Evolutionary conservation across 2,888 invertebrate species (phyloP).

Genomic region (Emmelina monodactyla): DNA sequence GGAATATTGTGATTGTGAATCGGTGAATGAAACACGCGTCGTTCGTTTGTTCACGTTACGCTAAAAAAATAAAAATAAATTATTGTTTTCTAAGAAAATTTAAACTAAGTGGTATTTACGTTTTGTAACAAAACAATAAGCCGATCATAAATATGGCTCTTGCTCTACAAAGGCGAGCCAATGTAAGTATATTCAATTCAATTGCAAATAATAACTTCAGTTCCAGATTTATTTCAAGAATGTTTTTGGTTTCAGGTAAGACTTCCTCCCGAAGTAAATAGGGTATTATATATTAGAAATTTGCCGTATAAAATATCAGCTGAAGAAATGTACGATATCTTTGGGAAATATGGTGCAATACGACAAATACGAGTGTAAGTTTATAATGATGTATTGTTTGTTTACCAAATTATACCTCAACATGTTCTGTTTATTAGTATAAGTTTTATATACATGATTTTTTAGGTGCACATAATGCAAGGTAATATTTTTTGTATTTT

Average conservation of each 20-base stretch:
- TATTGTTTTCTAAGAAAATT: too few species aligned
- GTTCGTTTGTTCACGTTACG: too few species aligned
- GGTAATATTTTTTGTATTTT: too few species aligned
- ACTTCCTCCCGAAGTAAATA: constrained; percentile 97
- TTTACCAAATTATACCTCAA: too few species aligned
- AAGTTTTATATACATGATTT: neutral
- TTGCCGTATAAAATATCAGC: constrained; percentile 99
- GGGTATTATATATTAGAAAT: constrained; percentile 95
- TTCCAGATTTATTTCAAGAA: too few species aligned
- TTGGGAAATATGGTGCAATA: constrained; percentile 99
- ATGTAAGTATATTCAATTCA: constrained; percentile 60
- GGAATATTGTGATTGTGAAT: too few species aligned
- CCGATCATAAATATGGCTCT: too few species aligned
- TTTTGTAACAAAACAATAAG: too few species aligned
- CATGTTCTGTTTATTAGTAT: too few species aligned
- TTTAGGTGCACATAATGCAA: neutral
- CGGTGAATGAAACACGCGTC: too few species aligned
- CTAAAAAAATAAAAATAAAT: too few species aligned
- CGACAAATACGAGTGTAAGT: constrained; percentile 97
- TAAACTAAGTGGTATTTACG: too few species aligned
- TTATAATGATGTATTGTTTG: constrained; percentile 5
- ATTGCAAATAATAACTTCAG: constrained; percentile 3
- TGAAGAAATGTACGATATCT: constrained; percentile 99
- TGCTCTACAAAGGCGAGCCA: constrained; percentile 78
- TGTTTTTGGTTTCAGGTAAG: constrained; percentile 79